phyloP scores from a whole-genome alignment of 2,113 vertebrate species.

The Cebus imitator region DNA sequence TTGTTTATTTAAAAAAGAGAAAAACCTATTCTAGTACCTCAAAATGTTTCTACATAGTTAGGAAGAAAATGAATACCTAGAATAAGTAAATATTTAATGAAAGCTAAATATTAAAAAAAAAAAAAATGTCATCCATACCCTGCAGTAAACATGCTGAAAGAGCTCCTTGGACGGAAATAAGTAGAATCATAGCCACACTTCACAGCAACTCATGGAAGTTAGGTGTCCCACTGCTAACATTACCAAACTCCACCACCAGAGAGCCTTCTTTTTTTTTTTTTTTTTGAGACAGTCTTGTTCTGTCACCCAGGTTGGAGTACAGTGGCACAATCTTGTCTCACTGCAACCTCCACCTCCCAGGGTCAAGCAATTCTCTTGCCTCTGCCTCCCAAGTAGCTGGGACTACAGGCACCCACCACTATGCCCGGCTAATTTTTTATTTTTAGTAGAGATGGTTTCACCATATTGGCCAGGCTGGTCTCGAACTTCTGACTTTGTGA shows the following conservation, averaged over 20 bases:
- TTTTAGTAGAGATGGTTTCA: no score
- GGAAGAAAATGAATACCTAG: neutral
- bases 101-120: neutral
- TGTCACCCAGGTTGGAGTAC: no score
- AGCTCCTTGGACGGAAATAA: neutral
- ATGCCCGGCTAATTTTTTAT: no score
- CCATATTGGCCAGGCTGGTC: no score
- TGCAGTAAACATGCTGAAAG: neutral
- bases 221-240: neutral
- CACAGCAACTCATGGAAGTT: accelerated
- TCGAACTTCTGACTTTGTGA: no score
- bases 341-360: no score
- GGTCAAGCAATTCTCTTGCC: no score
- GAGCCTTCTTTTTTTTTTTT: neutral
- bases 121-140: neutral
- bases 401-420: no score
- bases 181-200: neutral
- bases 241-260: neutral
- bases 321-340: no score
- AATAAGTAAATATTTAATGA: neutral
- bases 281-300: no score
- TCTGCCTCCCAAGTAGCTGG: no score
- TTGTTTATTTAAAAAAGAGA: neutral
- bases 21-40: neutral
- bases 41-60: neutral